Percentiles rank a stretch among this genome's conserved stretches.
Conservation (phyloP, 1,140 invertebrate species). For the Drosophila navojoa region DNA sequence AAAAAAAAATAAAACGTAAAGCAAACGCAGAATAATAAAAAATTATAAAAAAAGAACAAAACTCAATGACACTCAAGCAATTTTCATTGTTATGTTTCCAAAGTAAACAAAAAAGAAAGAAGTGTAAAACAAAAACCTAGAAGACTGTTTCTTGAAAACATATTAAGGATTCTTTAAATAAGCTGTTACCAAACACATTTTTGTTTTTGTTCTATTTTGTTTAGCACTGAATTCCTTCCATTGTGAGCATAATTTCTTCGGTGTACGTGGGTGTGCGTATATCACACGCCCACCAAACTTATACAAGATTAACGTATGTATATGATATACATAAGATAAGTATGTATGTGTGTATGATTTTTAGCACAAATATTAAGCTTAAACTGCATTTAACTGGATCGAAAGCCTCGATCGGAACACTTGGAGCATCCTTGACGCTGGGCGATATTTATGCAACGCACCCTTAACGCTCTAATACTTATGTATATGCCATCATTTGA, state of each 20-base stretch:
- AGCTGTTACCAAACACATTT: constrained; percentile 6
- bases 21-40: constrained; percentile 24
- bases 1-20: constrained; percentile 10
- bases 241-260: not conserved
- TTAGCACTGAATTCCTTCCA: constrained; percentile 5
- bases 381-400: constrained; percentile 54
- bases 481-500: constrained; percentile 6
- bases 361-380: constrained; percentile 57
- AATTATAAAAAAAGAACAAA: not conserved
- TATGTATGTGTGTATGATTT: constrained; percentile 17
- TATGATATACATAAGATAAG: not conserved
- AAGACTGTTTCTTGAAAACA: constrained; percentile 73
- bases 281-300: not conserved
- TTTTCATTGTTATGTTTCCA: constrained; percentile 68
- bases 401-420: not conserved
- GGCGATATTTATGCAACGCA: not conserved
- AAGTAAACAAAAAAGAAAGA: constrained; percentile 48
- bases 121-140: constrained; percentile 34
- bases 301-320: constrained; percentile 5
- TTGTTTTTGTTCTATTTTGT: not conserved
- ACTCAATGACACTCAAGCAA: constrained; percentile 36
- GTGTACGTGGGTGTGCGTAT: not conserved
- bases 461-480: not conserved
- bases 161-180: constrained; percentile 27
- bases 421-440: no score